Conservation (phyloP, 2,797 vertebrate species). For the Poecile montanus region DNA sequence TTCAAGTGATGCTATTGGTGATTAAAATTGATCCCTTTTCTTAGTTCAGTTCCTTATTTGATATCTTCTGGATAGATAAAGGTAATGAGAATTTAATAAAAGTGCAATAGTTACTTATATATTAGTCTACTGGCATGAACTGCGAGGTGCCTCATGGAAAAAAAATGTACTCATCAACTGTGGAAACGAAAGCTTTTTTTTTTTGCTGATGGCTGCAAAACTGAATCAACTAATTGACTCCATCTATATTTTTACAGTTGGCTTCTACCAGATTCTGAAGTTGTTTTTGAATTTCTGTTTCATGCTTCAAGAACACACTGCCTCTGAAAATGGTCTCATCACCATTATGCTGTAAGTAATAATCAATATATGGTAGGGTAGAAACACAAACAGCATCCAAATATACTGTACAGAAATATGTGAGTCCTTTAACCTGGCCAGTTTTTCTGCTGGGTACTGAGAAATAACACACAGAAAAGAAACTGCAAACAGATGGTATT, state of each 20-base stretch:
- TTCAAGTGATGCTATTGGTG: not conserved
- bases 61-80: not conserved
- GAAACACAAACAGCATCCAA: constrained; percentile 33
- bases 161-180: constrained; percentile 39
- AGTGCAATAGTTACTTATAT: not conserved
- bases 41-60: not conserved
- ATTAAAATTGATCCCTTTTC: not conserved
- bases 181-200: constrained; percentile 37
- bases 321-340: constrained; percentile 31
- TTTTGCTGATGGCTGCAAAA: constrained; percentile 63
- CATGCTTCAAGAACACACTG: not conserved
- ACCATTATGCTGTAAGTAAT: not conserved
- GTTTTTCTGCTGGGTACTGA: constrained; percentile 1
- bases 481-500: constrained; percentile 7
- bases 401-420: not conserved
- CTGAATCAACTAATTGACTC: constrained; percentile 59
- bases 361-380: not conserved
- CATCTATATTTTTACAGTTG: constrained; percentile 63
- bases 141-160: constrained; percentile 57
- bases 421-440: not conserved
- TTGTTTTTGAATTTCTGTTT: constrained; percentile 47
- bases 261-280: constrained; percentile 49
- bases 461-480: constrained; percentile 10
- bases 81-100: not conserved
- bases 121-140: not conserved